Evolutionary conservation across 37 sponge, comb jelly and placozoan genomes (phyloP).

Genomic region (Geodia barretti): DNA sequence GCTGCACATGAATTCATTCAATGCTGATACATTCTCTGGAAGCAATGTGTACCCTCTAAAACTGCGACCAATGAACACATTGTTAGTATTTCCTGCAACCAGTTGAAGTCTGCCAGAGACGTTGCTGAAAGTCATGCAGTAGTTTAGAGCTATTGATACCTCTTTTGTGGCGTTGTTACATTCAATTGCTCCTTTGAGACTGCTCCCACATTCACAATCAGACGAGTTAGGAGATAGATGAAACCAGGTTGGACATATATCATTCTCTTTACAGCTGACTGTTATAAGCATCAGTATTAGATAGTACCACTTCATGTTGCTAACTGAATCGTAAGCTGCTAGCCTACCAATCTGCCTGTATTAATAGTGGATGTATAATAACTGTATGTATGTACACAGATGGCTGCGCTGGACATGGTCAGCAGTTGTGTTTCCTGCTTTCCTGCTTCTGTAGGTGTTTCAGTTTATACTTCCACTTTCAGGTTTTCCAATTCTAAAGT

Average conservation of each 20-base stretch:
- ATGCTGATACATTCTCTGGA: not conserved
- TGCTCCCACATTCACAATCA: not conserved
- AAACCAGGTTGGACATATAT: not conserved
- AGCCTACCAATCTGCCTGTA: no score
- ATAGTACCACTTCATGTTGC: no score
- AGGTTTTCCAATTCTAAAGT: no score
- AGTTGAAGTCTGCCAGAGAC: not conserved
- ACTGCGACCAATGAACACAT: not conserved
- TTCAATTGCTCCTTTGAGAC: not conserved
- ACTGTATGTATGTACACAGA: no score
- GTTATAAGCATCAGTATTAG: no score
- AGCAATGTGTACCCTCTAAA: not conserved
- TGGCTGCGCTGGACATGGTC: no score
- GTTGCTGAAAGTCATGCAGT: not conserved
- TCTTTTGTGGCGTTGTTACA: not conserved
- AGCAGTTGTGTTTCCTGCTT: no score
- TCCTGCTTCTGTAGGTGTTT: no score
- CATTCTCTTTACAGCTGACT: no score
- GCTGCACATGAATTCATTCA: not conserved
- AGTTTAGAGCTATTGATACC: not conserved
- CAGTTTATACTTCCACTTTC: no score
- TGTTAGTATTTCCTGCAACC: not conserved
- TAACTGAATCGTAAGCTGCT: no score
- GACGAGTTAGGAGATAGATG: not conserved
- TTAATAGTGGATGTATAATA: no score